phyloP scores from a whole-genome alignment of 1,140 invertebrate genomes.

The Aphis craccivora region DNA sequence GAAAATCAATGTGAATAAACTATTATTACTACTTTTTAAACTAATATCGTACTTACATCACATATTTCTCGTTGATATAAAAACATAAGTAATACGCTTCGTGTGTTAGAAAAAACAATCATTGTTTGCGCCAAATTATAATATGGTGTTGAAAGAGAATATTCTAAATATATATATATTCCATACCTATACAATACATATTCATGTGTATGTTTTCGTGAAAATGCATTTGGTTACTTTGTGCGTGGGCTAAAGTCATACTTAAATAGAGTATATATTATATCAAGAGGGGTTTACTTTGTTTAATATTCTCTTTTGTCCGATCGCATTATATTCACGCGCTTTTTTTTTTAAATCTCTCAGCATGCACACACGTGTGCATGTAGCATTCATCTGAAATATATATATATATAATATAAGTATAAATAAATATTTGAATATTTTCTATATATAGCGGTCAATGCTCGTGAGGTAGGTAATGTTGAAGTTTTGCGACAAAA shows the following conservation, averaged over 20 bases:
- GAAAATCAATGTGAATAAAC: too few species aligned
- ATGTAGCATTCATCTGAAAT: background rate
- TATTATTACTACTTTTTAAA: too few species aligned
- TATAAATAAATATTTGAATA: background rate
- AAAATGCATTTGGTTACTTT: background rate
- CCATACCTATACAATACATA: too few species aligned
- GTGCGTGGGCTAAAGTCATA: background rate
- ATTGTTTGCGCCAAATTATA: background rate
- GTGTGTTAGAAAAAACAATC: background rate
- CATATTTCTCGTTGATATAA: background rate
- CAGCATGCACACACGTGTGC: background rate
- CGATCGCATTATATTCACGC: background rate
- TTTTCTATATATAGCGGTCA: background rate
- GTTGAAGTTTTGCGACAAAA: background rate
- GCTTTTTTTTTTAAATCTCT: background rate
- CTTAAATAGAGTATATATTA: background rate
- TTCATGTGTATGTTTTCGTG: background rate
- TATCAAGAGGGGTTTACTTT: background rate
- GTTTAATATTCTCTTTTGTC: constrained; percentile 14
- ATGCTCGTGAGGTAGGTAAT: background rate
- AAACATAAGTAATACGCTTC: background rate
- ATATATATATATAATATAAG: background rate
- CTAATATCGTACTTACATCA: too few species aligned
- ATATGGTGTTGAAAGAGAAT: background rate
- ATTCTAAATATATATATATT: background rate